These are phyloP conservation scores for Otus scops DNA, from an alignment of 2,797 vertebrate species.

Conservation along the genomic window DNA sequence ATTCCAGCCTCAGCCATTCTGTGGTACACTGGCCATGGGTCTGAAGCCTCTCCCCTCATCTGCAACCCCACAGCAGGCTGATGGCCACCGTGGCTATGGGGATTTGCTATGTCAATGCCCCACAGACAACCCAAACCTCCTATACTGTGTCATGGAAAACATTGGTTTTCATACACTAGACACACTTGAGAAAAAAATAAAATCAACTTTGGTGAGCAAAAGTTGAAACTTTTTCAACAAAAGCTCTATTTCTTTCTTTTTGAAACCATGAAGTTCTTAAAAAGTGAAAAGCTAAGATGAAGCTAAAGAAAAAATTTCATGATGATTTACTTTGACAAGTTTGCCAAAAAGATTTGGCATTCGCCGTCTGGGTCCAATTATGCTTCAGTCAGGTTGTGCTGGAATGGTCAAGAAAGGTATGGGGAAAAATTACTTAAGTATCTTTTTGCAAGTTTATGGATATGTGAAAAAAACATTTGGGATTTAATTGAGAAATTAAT, in stretches of 20 bases:
- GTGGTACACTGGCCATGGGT: background rate
- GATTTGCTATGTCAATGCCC: background rate
- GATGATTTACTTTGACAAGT: background rate
- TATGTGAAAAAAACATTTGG: background rate
- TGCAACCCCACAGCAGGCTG: background rate
- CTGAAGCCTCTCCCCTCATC: background rate
- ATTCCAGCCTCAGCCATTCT: background rate
- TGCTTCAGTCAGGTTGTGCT: background rate
- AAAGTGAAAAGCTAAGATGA: background rate
- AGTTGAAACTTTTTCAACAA: background rate
- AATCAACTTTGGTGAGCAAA: background rate
- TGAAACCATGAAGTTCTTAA: background rate
- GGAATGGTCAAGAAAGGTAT: background rate
- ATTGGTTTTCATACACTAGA: background rate
- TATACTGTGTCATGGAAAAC: background rate
- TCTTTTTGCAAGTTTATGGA: background rate
- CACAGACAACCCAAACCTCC: background rate
- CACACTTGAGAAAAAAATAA: background rate
- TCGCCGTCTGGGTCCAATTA: background rate
- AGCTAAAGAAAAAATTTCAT: background rate
- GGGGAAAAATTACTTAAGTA: background rate
- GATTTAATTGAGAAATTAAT: background rate
- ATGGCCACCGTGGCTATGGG: fast-evolving
- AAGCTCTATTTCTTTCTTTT: background rate
- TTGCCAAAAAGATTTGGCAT: background rate